Base-by-base conservation (phyloP, 2,888 invertebrate genomes). In the Lycophotia porphyrea region DNA sequence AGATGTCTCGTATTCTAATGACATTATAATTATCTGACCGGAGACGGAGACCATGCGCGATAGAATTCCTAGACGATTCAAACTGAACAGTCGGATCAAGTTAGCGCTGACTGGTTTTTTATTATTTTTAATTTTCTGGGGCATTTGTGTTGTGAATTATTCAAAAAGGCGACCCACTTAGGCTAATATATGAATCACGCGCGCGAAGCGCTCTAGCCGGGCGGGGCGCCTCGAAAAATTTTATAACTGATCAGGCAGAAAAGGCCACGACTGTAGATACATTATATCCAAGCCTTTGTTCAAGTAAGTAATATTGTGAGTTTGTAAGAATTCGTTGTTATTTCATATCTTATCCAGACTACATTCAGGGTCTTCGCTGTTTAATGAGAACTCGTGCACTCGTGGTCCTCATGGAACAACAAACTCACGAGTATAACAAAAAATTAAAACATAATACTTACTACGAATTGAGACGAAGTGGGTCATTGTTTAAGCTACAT, bases 381-480 rank as follows among this genome's bases (percentile, higher is more conserved):
- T 36, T 7, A 36, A 63, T 18, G 55, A 21, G 34, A 64, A 65
- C n/a, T 42, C 74, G 73, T 58, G 64, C 73, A 21, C 15, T 44
- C 15, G 61, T 31, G 36, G 64, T 63, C 15, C 15, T 44, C 15
- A 52, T 31, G 36, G 36, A 31, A 52, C 61, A 42, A 64, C n/a
- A 42, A 68, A 49, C 47, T 49, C 76, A 72, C 80, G 55, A 77
- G 36, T 52, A 21, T n/a, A 36, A 79, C 31, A 52, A 61, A 78
- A 44, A 4, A 42, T 5, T 13, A 49, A 61, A 61, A 36, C 21
- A 39, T 5, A 63, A 78, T 52, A 44, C 24, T 2, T 47, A 42
- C 69, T 11, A 52, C 2, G 49, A 61, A 78, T 36, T 36, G 4
- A 44, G 31, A 36, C 27, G 2, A 70, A 61, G 61, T 61, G 8